Conservation (phyloP, 2,113 vertebrate genomes). For the Tinamus guttatus region DNA sequence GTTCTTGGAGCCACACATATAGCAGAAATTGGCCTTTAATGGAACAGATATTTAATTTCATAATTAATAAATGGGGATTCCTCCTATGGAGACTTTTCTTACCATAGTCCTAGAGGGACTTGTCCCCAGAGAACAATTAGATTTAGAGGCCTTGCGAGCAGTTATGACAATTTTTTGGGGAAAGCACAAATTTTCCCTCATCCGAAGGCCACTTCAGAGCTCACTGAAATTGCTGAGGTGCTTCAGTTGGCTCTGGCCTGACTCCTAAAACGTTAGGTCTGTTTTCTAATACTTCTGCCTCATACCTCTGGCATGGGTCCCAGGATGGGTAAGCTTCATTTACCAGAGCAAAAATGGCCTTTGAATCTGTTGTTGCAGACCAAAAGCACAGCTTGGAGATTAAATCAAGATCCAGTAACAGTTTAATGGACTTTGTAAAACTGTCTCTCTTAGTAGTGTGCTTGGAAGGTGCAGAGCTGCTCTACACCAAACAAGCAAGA, state of each 20-base stretch:
- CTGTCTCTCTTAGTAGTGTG: not conserved
- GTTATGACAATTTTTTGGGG: not conserved
- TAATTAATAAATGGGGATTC: not conserved
- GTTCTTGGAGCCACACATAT: not conserved
- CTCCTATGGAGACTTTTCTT: not conserved
- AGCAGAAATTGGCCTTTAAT: not conserved
- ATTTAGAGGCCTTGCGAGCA: not conserved
- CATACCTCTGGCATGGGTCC: not conserved
- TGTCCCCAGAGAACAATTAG: not conserved
- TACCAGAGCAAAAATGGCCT: not conserved
- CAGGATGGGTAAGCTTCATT: not conserved
- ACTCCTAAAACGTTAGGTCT: not conserved
- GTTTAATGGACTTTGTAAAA: not conserved
- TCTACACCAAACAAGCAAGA: not conserved
- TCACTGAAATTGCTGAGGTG: not conserved
- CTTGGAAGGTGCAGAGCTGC: not conserved
- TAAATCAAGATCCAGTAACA: not conserved
- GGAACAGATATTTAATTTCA: not conserved
- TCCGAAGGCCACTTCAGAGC: not conserved
- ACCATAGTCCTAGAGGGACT: no score
- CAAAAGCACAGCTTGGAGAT: not conserved
- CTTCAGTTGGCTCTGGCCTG: not conserved
- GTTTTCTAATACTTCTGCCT: not conserved
- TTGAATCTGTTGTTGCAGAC: not conserved
- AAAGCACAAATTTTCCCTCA: not conserved